phyloP scores from a whole-genome alignment of 2,888 invertebrate species.

The Orthonychiurus folsomi region DNA sequence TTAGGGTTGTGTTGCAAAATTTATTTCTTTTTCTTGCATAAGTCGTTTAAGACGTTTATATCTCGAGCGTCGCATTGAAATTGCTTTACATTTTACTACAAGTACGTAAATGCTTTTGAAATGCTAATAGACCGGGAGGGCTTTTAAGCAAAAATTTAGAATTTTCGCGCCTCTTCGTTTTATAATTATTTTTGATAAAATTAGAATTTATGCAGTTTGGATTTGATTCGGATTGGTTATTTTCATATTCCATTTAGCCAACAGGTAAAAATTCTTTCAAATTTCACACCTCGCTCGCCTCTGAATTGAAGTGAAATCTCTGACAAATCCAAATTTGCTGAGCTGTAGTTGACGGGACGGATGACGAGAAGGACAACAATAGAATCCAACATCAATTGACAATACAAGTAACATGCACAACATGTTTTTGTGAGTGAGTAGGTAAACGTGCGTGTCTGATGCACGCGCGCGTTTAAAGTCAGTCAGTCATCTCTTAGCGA shows the following conservation, averaged over 20 bases:
- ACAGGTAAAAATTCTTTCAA: no score
- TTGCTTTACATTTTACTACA: no score
- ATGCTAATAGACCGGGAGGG: no score
- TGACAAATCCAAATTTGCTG: neutral
- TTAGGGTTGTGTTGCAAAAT: neutral
- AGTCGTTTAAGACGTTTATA: neutral
- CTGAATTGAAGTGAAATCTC: neutral
- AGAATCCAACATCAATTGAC: no score
- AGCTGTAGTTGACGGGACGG: neutral
- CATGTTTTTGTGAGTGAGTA: neutral
- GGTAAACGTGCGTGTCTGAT: neutral
- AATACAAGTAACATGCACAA: neutral
- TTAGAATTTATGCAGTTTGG: neutral
- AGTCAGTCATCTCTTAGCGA: no score
- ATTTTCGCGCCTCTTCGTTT: no score
- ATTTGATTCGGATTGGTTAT: no score
- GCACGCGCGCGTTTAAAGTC: no score
- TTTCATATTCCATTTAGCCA: no score
- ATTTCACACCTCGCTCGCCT: neutral
- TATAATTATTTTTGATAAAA: neutral
- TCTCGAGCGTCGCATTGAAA: slow-evolving; percentile 1
- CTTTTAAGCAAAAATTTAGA: no score
- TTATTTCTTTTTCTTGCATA: no score
- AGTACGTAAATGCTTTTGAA: no score
- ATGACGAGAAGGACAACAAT: neutral